A percentile compares a stretch with the other conserved stretches of the same genome.
phyloP scores from a whole-genome alignment of 2,113 vertebrate species.

The Lagopus leucura region DNA sequence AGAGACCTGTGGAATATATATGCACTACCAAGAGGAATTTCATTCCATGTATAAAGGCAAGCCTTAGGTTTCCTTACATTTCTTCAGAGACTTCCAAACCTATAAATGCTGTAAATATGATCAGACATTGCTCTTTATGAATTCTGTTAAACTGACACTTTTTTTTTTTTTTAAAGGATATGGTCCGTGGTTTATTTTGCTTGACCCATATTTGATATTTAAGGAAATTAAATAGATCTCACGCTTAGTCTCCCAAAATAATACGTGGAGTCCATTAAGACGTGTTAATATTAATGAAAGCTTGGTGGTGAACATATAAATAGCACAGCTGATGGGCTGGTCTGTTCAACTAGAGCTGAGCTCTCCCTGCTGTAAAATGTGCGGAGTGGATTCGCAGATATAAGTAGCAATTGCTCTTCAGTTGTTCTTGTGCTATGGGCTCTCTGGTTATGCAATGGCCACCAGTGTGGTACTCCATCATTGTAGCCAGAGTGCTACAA shows the following conservation, averaged over 20 bases:
- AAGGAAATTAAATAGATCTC: conserved; percentile 68
- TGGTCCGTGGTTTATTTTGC: conserved; percentile 29
- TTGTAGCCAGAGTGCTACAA: neutral
- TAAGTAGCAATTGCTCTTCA: neutral
- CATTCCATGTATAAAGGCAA: conserved; percentile 40
- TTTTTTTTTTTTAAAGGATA: neutral
- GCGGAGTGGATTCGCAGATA: neutral
- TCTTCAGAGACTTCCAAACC: conserved; percentile 74
- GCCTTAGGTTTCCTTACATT: conserved; percentile 65
- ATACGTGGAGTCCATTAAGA: conserved; percentile 22
- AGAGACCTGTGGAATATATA: conserved; percentile 71
- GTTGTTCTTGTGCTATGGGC: neutral
- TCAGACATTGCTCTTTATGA: conserved; percentile 64
- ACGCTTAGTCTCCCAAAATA: conserved; percentile 23
- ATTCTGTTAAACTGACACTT: conserved; percentile 1
- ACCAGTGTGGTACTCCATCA: neutral
- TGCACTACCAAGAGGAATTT: conserved; percentile 73
- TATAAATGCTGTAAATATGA: conserved; percentile 66
- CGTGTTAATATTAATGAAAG: conserved; percentile 33
- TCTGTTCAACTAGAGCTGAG: neutral
- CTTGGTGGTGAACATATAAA: conserved; percentile 29
- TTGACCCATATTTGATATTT: conserved; percentile 51
- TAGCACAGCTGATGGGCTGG: neutral
- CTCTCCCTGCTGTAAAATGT: neutral
- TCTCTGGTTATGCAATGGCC: neutral